phyloP scores from a whole-genome alignment of 2,113 vertebrate species.

The Hippocampus barbouri region DNA sequence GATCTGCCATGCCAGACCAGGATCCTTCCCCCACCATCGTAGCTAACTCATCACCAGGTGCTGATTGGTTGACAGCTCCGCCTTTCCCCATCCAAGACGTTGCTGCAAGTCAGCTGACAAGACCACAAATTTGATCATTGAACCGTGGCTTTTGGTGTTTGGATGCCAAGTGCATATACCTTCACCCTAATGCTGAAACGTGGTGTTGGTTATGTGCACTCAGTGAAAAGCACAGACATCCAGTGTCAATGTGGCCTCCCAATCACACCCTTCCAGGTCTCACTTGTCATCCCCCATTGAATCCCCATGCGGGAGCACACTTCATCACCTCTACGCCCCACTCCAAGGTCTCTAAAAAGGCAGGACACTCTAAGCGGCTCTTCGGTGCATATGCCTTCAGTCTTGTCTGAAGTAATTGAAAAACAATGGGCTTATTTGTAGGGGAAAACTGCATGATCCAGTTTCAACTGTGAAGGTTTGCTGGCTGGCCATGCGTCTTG shows the following conservation, averaged over 20 bases:
- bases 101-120: not conserved
- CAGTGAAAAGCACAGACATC: not conserved
- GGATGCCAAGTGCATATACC: too few relatives aligned
- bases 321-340: not conserved
- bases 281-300: not conserved
- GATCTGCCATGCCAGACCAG: not conserved
- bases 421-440: conserved; percentile 51
- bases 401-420: not conserved
- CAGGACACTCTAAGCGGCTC: not conserved
- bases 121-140: not conserved
- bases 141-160: not conserved
- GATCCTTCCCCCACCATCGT: not conserved
- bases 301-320: not conserved
- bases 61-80: not conserved
- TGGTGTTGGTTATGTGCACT: not conserved
- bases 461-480: conserved; percentile 33
- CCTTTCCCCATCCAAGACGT: not conserved
- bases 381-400: not conserved
- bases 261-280: not conserved
- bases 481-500: conserved; percentile 23
- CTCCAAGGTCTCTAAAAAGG: not conserved
- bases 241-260: not conserved
- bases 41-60: not conserved
- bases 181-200: too few relatives aligned
- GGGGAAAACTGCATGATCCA: conserved; percentile 45